These are phyloP conservation scores for Scophthalmus maximus DNA, from an alignment of 2,113 vertebrate genomes.

Conservation along the genomic window DNA sequence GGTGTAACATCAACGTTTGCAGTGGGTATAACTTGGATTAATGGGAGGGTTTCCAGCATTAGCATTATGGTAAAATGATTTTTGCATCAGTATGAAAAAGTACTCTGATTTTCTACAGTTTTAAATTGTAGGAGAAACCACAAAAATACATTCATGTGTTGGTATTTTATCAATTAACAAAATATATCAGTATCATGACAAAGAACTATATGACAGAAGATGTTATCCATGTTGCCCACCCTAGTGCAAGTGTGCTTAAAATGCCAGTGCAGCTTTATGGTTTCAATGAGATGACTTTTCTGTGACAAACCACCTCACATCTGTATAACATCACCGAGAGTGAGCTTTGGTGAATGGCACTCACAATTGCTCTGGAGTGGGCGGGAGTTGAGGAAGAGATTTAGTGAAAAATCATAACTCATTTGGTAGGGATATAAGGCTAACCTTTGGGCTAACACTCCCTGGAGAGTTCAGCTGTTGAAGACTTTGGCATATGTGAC, in stretches of 20 bases:
- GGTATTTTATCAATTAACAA: not conserved
- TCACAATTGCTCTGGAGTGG: constrained; percentile 45
- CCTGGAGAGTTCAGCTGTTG: constrained; percentile 60
- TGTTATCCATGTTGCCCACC: not conserved
- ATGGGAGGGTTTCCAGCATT: not conserved
- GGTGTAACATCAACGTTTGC: not conserved
- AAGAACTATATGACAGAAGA: not conserved
- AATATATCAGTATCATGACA: not conserved
- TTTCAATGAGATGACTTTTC: constrained; percentile 17
- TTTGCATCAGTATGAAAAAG: not conserved
- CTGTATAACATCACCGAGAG: constrained; percentile 52
- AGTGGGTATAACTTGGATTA: not conserved
- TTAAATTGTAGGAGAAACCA: too few species aligned
- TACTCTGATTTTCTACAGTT: too few species aligned
- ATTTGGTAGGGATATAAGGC: constrained; percentile 76
- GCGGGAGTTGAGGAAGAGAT: constrained; percentile 62
- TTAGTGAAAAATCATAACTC: constrained; percentile 75
- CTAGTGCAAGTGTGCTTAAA: not conserved
- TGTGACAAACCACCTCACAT: constrained; percentile 50
- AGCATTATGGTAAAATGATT: too few species aligned
- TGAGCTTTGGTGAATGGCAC: constrained; percentile 45
- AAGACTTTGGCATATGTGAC: constrained; percentile 78
- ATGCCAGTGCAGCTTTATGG: not conserved
- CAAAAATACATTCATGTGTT: not conserved
- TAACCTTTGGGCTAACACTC: constrained; percentile 74